Evolutionary conservation across 2,888 invertebrate genomes (phyloP).

Genomic region (Nipponacmea schrenckii): DNA sequence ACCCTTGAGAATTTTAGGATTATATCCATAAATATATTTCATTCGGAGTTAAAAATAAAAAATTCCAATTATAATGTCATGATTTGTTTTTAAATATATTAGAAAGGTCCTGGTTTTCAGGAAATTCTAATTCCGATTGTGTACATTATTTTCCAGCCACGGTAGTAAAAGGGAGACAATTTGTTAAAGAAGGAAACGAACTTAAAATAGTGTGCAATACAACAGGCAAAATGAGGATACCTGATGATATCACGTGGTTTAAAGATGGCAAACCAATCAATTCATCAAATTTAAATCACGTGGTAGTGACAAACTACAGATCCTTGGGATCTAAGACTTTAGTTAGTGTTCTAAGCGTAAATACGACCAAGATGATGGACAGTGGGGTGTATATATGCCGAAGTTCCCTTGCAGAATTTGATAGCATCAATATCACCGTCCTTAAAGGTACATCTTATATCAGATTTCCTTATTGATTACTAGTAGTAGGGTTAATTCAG

Average conservation of each 20-base stretch:
- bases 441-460: slow-evolving; percentile 32
- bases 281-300: not conserved
- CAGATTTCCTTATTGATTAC: too few relatives aligned
- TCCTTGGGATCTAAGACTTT: slow-evolving; percentile 24
- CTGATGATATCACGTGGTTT: not conserved
- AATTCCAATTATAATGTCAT: too few relatives aligned
- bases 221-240: not conserved
- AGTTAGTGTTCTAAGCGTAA: slow-evolving; percentile 37
- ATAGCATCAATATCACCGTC: slow-evolving; percentile 37
- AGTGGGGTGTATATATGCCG: slow-evolving; percentile 41
- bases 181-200: not conserved
- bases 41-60: too few relatives aligned
- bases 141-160: not conserved
- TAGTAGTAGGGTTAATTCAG: too few relatives aligned
- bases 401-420: slow-evolving; percentile 37
- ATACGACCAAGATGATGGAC: slow-evolving; percentile 30
- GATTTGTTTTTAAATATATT: too few relatives aligned
- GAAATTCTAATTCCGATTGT: too few relatives aligned
- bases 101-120: too few relatives aligned
- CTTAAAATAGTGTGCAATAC: not conserved
- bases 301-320: slow-evolving; percentile 18
- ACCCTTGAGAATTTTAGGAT: too few relatives aligned
- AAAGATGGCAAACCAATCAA: not conserved
- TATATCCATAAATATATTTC: too few relatives aligned
- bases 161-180: not conserved